These are phyloP conservation scores for Papilio helenus DNA, from an alignment of 1,140 invertebrate species.

Conservation along the genomic window DNA sequence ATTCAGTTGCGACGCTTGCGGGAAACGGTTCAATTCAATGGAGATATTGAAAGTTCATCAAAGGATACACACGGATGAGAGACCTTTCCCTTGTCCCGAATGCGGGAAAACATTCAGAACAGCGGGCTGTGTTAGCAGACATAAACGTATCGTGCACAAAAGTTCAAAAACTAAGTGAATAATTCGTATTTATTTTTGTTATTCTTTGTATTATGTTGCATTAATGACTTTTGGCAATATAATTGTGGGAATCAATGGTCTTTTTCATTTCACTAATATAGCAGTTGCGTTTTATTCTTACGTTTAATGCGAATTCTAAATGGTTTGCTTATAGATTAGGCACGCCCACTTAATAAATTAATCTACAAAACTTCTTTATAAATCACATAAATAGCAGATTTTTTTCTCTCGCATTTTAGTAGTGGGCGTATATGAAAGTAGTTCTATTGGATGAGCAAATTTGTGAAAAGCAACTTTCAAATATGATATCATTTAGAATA, in stretches of 20 bases:
- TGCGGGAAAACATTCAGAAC: constrained; percentile 82
- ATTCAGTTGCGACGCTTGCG: constrained; percentile 81
- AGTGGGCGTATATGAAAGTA: constrained; percentile 23
- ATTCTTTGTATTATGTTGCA: not conserved
- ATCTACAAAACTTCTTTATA: not conserved
- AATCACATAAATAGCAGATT: not conserved
- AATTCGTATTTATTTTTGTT: constrained; percentile 43
- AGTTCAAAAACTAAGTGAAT: constrained; percentile 52
- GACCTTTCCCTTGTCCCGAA: constrained; percentile 84
- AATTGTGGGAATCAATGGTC: not conserved
- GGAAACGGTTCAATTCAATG: constrained; percentile 80
- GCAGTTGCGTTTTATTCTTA: not conserved
- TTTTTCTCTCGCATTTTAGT: not conserved
- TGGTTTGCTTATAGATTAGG: not conserved
- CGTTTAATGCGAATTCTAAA: not conserved
- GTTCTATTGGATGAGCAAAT: constrained; percentile 27
- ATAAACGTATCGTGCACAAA: constrained; percentile 73
- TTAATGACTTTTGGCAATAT: constrained; percentile 1
- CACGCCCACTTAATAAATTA: not conserved
- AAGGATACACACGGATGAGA: constrained; percentile 88
- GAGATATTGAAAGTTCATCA: constrained; percentile 88
- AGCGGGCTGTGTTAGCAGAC: constrained; percentile 77
- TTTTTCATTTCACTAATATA: constrained; percentile 20
- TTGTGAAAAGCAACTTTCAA: constrained; percentile 33
- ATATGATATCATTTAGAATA: constrained; percentile 37